These are phyloP conservation scores for Drosophila meridiana DNA, from an alignment of 2,888 invertebrate species.

Conservation along the genomic window DNA sequence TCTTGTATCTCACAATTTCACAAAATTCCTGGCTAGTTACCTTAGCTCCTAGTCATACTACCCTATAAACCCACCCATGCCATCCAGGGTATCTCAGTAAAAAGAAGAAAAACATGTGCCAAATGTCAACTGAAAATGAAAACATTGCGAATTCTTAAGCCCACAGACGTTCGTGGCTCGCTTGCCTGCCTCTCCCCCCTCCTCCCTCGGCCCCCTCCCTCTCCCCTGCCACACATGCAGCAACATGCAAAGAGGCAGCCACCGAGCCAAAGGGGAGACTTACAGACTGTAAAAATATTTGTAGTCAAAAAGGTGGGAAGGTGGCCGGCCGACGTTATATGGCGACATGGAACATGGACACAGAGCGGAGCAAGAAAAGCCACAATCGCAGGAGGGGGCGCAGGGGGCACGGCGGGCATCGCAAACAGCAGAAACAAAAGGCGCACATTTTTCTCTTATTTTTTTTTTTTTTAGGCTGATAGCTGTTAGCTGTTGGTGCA, in stretches of 20 bases:
- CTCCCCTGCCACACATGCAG: constrained; percentile 27
- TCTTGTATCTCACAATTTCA: not conserved
- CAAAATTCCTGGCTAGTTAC: not conserved
- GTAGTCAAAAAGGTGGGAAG: constrained; percentile 50
- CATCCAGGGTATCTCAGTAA: constrained; percentile 12
- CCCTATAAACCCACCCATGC: not conserved
- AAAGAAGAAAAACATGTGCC: constrained; percentile 40
- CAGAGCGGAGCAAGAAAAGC: constrained; percentile 27
- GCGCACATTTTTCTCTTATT: not conserved
- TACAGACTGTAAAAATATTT: constrained; percentile 21
- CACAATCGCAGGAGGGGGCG: not conserved
- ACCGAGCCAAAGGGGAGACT: constrained; percentile 22
- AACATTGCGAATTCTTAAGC: constrained; percentile 63
- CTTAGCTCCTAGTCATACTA: not conserved
- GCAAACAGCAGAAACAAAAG: not conserved
- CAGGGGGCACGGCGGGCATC: not conserved
- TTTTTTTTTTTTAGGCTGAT: not conserved
- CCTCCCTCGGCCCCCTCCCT: not conserved
- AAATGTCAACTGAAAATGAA: constrained; percentile 65
- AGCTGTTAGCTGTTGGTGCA: constrained; percentile 33
- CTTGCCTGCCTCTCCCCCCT: not conserved
- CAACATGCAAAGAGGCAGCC: constrained; percentile 21
- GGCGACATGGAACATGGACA: constrained; percentile 64
- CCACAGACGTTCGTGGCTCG: constrained; percentile 13
- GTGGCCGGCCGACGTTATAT: constrained; percentile 36